Percentiles rank a stretch among this genome's conserved stretches.
These are phyloP conservation scores for Beris chalybata DNA, from an alignment of 2,888 invertebrate species.

Conservation along the genomic window DNA sequence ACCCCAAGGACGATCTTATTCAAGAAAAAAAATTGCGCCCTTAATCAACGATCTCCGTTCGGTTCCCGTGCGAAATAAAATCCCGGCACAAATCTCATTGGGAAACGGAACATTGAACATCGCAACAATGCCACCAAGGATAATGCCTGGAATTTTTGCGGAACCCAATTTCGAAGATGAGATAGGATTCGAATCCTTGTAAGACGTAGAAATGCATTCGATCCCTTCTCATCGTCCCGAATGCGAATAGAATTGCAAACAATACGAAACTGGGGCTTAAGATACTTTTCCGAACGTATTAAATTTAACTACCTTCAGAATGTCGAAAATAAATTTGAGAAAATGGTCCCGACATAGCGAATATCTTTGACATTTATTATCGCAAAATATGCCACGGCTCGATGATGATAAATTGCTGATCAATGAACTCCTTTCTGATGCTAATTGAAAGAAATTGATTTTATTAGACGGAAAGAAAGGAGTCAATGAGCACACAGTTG, in stretches of 20 bases:
- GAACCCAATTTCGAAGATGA: not conserved
- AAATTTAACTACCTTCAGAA: not conserved
- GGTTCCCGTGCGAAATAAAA: constrained; percentile 14
- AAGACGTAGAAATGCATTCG: not conserved
- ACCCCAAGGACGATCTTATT: constrained; percentile 4
- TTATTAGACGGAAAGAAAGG: constrained; percentile 20
- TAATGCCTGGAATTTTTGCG: not conserved
- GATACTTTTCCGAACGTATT: too few species aligned
- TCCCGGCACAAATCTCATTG: constrained; percentile 23
- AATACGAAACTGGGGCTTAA: constrained; percentile 7
- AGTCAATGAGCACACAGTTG: not conserved
- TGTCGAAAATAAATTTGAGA: constrained; percentile 17
- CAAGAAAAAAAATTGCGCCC: too few species aligned
- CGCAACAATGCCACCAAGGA: not conserved
- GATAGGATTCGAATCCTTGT: not conserved
- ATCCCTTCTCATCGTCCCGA: too few species aligned
- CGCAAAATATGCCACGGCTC: constrained; percentile 19
- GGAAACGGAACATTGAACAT: constrained; percentile 21
- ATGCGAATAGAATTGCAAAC: constrained; percentile 20
- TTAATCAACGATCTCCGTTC: not conserved
- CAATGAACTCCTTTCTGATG: constrained; percentile 30
- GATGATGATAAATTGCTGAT: constrained; percentile 33
- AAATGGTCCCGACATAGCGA: constrained; percentile 14
- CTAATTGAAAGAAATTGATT: constrained; percentile 34
- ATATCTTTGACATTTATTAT: constrained; percentile 28